Base-by-base conservation (phyloP, 2,888 invertebrate species). In the Hipparchia sbordonii region DNA sequence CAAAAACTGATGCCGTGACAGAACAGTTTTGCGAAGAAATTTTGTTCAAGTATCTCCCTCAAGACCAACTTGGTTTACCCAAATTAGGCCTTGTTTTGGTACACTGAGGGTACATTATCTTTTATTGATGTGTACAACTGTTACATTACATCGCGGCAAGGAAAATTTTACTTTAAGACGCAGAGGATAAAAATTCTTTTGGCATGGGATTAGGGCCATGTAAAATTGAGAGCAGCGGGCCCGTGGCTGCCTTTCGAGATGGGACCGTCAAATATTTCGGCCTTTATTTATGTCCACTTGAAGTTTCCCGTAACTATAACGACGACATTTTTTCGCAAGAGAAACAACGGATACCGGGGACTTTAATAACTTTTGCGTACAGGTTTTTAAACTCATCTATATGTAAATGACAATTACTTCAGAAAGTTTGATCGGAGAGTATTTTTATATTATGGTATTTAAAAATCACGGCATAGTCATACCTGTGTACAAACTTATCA, bases 211-310 rank as follows among this genome's bases (percentile, higher is more conserved):
- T 48, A 33, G 60, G 73, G 79, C 83, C 83, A 85, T 82, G 82
- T 86, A 84, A 87, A 88, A 87, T 86, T 84, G 82, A 83, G 84
- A 82, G 81, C 81, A 80, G 73, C 62, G 54, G 79, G 75, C 84
- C 81, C 85, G 82, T 48, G 48, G 48, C 86, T 89, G 85, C 87
- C 87, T 87, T 90, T 86, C 80, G 88, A 86, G 91, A 87, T 87
- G 88, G 87, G 87, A 89, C 89, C 88, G 85, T 89, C 89, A 86
- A 91, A 92, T 92, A 91, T 91, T 90, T 90, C 87, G 89, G 85
- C 88, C 90, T 88, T 92, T 93, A 92, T 93, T 93, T 93, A 93
- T 91, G 91, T 90, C 90, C 92, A 90, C 91, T 92, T 90, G 87
- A 91, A 92, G 90, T 91, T 92, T 86, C 86, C 84, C 84, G 87